Conservation (phyloP, 2,113 vertebrate species). For the Entomyzon cyanotis region DNA sequence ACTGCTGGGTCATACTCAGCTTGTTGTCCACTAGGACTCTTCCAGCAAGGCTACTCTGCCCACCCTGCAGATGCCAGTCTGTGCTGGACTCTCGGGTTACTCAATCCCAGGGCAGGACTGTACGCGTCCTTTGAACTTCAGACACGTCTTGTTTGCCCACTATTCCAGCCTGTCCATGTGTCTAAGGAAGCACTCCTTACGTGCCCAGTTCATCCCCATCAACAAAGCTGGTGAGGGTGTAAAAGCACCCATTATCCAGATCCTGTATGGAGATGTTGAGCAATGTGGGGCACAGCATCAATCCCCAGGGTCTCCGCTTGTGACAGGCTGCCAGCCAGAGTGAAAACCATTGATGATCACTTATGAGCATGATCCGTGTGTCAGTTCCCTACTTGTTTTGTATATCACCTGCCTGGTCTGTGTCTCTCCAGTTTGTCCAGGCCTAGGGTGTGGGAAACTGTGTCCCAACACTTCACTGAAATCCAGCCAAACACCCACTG, state of each 20-base stretch:
- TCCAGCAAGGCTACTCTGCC: neutral
- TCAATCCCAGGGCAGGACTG: neutral
- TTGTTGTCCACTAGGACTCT: neutral
- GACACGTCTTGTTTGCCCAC: neutral
- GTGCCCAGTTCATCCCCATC: neutral
- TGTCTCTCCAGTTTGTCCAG: neutral
- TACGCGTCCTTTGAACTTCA: neutral
- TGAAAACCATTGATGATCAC: neutral
- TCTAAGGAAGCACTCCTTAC: neutral
- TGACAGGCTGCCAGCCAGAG: neutral
- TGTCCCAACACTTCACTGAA: neutral
- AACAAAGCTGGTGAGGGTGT: neutral
- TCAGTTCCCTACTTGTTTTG: neutral
- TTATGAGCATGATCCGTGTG: neutral
- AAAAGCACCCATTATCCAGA: neutral
- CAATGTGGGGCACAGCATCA: neutral
- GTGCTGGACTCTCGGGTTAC: neutral
- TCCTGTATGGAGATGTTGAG: neutral
- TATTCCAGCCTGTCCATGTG: neutral
- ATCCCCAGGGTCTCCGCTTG: neutral
- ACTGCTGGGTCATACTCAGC: neutral
- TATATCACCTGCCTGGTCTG: neutral
- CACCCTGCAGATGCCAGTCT: neutral
- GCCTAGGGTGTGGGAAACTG: neutral
- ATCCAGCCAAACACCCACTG: neutral